These are phyloP conservation scores for Gavialis gangeticus DNA, from an alignment of 2,113 vertebrate genomes.

Conservation along the genomic window DNA sequence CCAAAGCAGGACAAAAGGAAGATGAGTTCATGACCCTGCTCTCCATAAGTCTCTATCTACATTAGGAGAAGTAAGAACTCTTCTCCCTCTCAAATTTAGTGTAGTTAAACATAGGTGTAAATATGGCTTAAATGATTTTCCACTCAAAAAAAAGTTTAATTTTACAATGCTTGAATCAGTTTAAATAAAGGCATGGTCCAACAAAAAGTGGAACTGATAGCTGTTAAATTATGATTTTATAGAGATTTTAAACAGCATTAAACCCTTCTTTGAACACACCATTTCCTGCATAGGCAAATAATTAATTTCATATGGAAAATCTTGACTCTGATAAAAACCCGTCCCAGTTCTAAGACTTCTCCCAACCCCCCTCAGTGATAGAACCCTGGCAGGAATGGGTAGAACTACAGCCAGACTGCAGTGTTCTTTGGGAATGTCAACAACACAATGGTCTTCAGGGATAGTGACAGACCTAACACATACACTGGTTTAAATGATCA, in stretches of 20 bases:
- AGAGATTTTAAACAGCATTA: not conserved
- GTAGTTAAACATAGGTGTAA: not conserved
- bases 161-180: not conserved
- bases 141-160: not conserved
- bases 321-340: not conserved
- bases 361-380: too few relatives aligned
- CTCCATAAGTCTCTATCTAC: not conserved
- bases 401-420: not conserved
- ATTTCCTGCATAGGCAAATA: not conserved
- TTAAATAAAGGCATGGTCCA: not conserved
- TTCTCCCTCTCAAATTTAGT: not conserved
- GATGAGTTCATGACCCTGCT: not conserved
- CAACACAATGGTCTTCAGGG: not conserved
- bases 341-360: not conserved
- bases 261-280: accelerated
- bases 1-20: not conserved
- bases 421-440: not conserved
- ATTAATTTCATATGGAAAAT: not conserved
- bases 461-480: too few relatives aligned
- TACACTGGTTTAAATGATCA: too few relatives aligned
- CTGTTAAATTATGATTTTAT: not conserved
- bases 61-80: too few relatives aligned
- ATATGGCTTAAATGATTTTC: not conserved
- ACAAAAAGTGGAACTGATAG: not conserved
- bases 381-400: not conserved